phyloP scores from a whole-genome alignment of 1,140 invertebrate genomes.

The Euschistus heros region DNA sequence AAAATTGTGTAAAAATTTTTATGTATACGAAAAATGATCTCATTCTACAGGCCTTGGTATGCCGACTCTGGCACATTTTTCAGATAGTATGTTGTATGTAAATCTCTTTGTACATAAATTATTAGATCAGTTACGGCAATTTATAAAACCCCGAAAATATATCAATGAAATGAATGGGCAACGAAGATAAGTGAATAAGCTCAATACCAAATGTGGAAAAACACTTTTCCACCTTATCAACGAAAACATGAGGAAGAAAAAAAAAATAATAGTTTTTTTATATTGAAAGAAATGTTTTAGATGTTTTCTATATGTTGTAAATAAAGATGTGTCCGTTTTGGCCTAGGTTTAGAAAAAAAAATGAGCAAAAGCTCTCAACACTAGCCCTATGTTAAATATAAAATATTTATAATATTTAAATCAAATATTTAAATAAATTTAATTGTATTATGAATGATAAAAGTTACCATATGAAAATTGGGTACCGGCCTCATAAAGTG shows the following conservation, averaged over 20 bases:
- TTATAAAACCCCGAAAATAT: not conserved
- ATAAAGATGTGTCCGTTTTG: conserved; percentile 12
- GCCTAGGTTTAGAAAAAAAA: conserved; percentile 7
- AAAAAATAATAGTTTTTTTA: not conserved
- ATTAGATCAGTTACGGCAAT: no score
- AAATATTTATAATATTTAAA: conserved; percentile 8
- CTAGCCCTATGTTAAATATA: conserved; percentile 11
- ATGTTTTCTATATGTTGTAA: conserved; percentile 16
- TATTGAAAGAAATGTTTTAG: conserved; percentile 1
- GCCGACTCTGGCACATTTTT: not conserved
- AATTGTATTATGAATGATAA: conserved; percentile 6
- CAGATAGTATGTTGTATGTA: not conserved
- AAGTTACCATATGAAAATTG: conserved; percentile 7
- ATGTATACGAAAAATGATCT: conserved; percentile 15
- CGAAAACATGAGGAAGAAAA: conserved; percentile 1
- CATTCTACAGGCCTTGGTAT: not conserved
- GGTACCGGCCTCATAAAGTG: conserved; percentile 15
- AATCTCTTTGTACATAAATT: no score
- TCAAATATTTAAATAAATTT: conserved; percentile 11
- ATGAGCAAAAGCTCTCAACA: conserved; percentile 3
- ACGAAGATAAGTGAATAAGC: conserved; percentile 10
- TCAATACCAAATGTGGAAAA: conserved; percentile 2
- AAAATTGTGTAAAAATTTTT: conserved; percentile 4
- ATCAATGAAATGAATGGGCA: conserved; percentile 16
- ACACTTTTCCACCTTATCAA: not conserved